Percentiles rank a stretch among this genome's conserved stretches.
phyloP scores from a whole-genome alignment of 2,113 vertebrate species.

The Aspidoscelis tigris region DNA sequence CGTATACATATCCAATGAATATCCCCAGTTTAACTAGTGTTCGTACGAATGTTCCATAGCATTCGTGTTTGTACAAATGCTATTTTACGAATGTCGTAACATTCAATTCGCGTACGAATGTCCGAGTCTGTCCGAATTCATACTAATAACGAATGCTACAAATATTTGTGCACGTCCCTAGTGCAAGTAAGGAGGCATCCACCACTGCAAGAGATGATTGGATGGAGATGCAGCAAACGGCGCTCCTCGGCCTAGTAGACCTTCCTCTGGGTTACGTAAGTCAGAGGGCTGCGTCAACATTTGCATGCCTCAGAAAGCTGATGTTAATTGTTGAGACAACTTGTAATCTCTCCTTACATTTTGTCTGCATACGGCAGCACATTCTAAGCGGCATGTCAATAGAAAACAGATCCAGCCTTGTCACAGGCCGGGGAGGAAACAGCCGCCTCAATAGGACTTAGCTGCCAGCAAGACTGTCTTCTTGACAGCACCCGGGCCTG shows the following conservation, averaged over 20 bases:
- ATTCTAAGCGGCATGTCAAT: conserved; percentile 60
- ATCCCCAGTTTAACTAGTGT: too few relatives aligned
- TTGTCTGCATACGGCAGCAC: conserved; percentile 59
- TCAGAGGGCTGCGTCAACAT: conserved; percentile 22
- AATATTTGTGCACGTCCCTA: not conserved
- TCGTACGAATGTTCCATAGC: too few relatives aligned
- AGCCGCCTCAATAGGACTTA: not conserved
- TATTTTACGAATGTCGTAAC: too few relatives aligned
- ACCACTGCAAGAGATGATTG: not conserved
- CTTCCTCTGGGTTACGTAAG: not conserved
- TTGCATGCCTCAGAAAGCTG: conserved; percentile 31
- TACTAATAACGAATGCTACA: too few relatives aligned
- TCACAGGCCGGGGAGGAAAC: conserved; percentile 46
- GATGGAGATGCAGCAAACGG: not conserved
- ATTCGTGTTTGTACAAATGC: too few relatives aligned
- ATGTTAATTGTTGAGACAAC: conserved; percentile 41
- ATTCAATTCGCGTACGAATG: too few relatives aligned
- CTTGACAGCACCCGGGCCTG: conserved; percentile 61
- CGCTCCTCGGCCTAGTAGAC: not conserved
- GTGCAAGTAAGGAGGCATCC: not conserved
- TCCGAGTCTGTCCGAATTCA: too few relatives aligned
- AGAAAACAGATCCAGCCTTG: conserved; percentile 61
- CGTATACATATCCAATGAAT: too few relatives aligned
- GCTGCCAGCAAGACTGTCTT: conserved; percentile 65
- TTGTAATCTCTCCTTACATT: conserved; percentile 44